Evolutionary conservation across 2,113 vertebrate genomes (phyloP), one percentile per base, ranked within the genome.

Genomic region (Opisthocomus hoazin): DNA sequence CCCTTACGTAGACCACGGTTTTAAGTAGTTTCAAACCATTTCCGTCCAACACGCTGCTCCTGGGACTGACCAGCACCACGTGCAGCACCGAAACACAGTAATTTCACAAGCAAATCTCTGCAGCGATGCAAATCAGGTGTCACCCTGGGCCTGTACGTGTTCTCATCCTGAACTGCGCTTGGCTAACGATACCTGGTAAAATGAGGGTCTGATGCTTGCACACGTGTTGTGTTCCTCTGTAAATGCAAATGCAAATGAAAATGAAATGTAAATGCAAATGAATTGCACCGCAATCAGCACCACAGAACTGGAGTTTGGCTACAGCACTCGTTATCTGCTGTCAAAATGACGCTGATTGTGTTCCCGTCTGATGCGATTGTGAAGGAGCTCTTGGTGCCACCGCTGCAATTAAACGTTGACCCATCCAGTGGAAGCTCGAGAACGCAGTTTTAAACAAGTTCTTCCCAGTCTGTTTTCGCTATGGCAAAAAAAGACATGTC

Each of bases 1-100:
- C 56, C 54, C 18, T n/a, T 2, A 1, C 0, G 4, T 15, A 27
- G 48, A 9, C 24, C 12, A 0, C 18, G 6, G 24, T 20, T 88
- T 23, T 6, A 32, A 20, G 29, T 36, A n/a, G 2, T 53, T 85
- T 39, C 10, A 14, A 29, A 4, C 61, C 12, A 1, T 68, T 74
- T 71, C 64, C 7, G 6, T 39, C 54, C 61, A 36, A 2, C 2
- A 0, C 30, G 18, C 32, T 27, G 37, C 68, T 63, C 50, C 22
- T 58, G 50, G 50, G 70, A 18, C 54, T 26, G 50, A 10, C 24
- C 43, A 48, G 24, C 21, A 4, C 22, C 26, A 29, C 2, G 5
- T 0, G 15, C 7, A 6, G 30, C 48, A 15, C 46, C 5, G 1
- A 53, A 73, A 39, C 32, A 1, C 5, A 1, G 37, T 56, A 37